Evolutionary conservation across 1,140 invertebrate genomes (phyloP).

Genomic region (Bombus cullumanus): DNA sequence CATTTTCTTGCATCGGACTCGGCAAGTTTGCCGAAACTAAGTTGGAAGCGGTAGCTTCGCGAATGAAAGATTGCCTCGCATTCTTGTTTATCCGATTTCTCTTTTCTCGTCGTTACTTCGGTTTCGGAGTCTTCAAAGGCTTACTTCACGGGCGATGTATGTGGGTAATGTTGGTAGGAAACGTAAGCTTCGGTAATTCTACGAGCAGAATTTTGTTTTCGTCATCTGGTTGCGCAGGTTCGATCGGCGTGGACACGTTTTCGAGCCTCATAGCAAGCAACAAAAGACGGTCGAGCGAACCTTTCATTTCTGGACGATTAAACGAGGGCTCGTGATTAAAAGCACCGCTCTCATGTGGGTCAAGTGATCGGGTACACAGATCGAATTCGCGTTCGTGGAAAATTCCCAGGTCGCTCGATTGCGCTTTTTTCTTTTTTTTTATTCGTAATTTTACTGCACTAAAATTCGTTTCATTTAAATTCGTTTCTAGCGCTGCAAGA

Average conservation of each 20-base stretch:
- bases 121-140: neutral
- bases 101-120: neutral
- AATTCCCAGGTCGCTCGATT: neutral
- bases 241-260: neutral
- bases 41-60: neutral
- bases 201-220: neutral
- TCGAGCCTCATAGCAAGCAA: neutral
- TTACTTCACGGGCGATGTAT: no score
- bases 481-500: neutral
- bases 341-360: constrained; percentile 18
- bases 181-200: neutral
- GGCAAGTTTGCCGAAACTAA: neutral
- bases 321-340: constrained; percentile 31
- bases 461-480: neutral
- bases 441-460: neutral
- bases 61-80: neutral
- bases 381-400: constrained; percentile 37
- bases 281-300: constrained; percentile 13
- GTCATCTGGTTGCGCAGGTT: neutral
- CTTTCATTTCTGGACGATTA: constrained; percentile 27
- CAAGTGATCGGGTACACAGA: constrained; percentile 34
- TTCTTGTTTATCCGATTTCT: neutral
- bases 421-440: neutral
- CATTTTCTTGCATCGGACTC: neutral
- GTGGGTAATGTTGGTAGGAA: neutral